These are phyloP conservation scores for Malthinus flaveolus DNA, from an alignment of 2,888 invertebrate genomes.

Conservation along the genomic window DNA sequence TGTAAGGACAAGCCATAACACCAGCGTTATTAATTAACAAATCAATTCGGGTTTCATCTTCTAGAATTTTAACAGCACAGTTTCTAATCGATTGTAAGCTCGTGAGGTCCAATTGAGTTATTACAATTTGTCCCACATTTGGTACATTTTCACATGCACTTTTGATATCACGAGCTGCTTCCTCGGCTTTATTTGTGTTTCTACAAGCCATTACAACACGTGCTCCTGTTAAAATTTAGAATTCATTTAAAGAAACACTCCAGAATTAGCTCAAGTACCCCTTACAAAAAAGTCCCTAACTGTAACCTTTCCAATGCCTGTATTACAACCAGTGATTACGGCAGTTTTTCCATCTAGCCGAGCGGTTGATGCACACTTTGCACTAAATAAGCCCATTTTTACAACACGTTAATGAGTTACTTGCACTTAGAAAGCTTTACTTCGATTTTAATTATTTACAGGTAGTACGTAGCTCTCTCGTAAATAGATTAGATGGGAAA, in stretches of 20 bases:
- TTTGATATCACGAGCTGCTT: constrained; percentile 58
- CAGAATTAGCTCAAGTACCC: constrained; percentile 43
- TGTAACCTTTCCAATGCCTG: constrained; percentile 51
- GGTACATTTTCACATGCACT: constrained; percentile 49
- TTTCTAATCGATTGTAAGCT: constrained; percentile 54
- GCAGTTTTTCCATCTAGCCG: constrained; percentile 55
- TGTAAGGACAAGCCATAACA: constrained; percentile 65
- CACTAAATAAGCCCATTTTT: constrained; percentile 34
- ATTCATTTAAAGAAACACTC: background rate
- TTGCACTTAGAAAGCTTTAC: too few relatives aligned
- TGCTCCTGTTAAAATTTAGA: background rate
- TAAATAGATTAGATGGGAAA: too few relatives aligned
- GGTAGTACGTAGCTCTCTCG: too few relatives aligned
- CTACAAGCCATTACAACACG: constrained; percentile 57
- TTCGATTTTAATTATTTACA: too few relatives aligned
- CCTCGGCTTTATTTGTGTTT: constrained; percentile 56
- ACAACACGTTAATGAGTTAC: too few relatives aligned
- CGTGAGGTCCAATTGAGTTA: constrained; percentile 53
- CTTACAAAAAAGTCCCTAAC: constrained; percentile 52
- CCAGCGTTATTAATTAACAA: constrained; percentile 73
- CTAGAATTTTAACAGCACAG: constrained; percentile 53
- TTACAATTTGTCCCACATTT: constrained; percentile 50
- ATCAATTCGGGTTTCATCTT: constrained; percentile 59
- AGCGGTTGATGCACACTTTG: constrained; percentile 46
- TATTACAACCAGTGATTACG: constrained; percentile 50